Conservation (phyloP, 2,797 vertebrate genomes). For the Enteromius mattozi region DNA sequence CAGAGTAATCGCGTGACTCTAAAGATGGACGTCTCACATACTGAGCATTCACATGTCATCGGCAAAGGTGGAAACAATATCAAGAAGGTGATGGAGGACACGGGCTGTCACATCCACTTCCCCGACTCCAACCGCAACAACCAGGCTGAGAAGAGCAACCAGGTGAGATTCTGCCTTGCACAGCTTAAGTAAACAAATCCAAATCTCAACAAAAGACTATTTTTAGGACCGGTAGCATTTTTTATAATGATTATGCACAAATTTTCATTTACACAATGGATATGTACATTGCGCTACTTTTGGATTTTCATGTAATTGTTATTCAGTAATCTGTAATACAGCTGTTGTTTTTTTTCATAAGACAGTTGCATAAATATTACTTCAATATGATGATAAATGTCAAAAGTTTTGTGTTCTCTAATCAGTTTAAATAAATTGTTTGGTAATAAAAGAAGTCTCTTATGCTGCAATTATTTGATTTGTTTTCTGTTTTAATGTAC, state of each 20-base stretch:
- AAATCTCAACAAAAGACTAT: neutral
- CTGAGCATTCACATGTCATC: constrained; percentile 98
- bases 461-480: neutral
- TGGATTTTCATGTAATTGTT: neutral
- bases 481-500: neutral
- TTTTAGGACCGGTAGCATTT: neutral
- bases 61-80: constrained; percentile 99
- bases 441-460: neutral
- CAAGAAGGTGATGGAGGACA: constrained; percentile 99
- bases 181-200: neutral
- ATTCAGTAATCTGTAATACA: neutral
- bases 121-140: constrained; percentile 99
- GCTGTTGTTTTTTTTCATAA: neutral
- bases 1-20: constrained; percentile 97
- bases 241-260: neutral
- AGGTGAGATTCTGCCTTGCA: constrained; percentile 75
- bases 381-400: too few species aligned
- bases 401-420: too few species aligned
- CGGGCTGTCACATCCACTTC: constrained; percentile 98
- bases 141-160: constrained; percentile 99
- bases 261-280: neutral
- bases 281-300: neutral
- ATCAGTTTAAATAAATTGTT: neutral
- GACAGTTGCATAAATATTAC: neutral
- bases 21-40: constrained; percentile 99